Conservation (phyloP, 64 coral and sea anemone genomes). For the Pachyseris speciosa region DNA sequence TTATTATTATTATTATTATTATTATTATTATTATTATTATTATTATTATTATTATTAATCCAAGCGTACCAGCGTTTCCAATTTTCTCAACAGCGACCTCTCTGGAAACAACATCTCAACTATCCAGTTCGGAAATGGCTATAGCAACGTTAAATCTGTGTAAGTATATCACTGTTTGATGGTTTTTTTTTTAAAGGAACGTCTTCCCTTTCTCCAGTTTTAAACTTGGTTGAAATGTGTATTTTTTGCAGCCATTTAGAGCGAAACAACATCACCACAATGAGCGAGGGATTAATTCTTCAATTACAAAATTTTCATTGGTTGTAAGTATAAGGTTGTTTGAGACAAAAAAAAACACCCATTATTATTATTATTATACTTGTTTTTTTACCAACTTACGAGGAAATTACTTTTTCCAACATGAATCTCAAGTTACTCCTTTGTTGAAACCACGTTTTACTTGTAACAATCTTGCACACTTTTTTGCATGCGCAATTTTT, state of each 20-base stretch:
- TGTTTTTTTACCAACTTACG: too few relatives aligned
- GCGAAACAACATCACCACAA: slow-evolving; percentile 24
- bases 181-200: neutral
- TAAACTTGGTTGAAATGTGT: neutral
- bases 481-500: too few relatives aligned
- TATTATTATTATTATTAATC: too few relatives aligned
- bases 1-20: too few relatives aligned
- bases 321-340: neutral
- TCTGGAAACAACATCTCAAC: slow-evolving; percentile 34
- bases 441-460: too few relatives aligned
- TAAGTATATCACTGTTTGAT: neutral
- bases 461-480: too few relatives aligned
- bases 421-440: too few relatives aligned
- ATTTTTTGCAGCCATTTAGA: slow-evolving; percentile 28
- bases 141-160: slow-evolving; percentile 15
- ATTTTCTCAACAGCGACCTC: neutral
- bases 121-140: slow-evolving; percentile 2
- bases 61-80: neutral
- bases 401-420: too few relatives aligned
- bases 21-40: too few relatives aligned
- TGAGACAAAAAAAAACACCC: too few relatives aligned
- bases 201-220: neutral
- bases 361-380: too few relatives aligned
- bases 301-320: neutral
- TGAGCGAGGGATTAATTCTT: neutral